Evolutionary conservation across 2,888 invertebrate species (phyloP), one percentile per base, ranked within the genome.

Genomic region (Saturnia pavonia): DNA sequence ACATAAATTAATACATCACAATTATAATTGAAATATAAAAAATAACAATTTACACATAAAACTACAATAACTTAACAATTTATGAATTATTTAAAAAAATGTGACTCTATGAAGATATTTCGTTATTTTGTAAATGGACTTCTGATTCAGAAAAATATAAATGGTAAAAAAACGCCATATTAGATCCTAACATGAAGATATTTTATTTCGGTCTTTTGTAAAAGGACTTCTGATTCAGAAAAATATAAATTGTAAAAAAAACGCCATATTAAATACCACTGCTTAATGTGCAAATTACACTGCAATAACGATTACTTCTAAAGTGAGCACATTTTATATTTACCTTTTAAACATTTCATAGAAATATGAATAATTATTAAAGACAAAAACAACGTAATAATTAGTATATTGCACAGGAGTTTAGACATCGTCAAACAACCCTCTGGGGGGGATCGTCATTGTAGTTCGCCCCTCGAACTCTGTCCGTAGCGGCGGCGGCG

Each of bases 371-470:
- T 54, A 54, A 54, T 57, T 25, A 25, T 57, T 27, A 34, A 63
- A 25, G 34, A 12, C 1, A 34, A 63, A n/a, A 19, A 70, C n/a
- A 67, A 45, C 45, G 67, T 68, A 60, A 67, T 70, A 68, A 54
- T 22, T 22, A 22, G 6, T 70, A 66, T 43, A 66, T 70, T 67
- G 45, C 42, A 68, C 60, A 27, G 2, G 25, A 11, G 3, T 72
- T 77, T 89, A 97, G 73, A 98, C 97, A 86, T 98, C 97, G 84
- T 98, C 97, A 78, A 98, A 98, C 72, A 98, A 94, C 14, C 97
- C 97, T 76, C 96, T 94, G 0, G 97, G 97, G 0, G 97, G 96
- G 73, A 95, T 95, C 0, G 96, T 96, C 78, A 96, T 94, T 75
- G 95, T 94, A 69, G 89, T 78, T 34, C 90, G 80, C 0, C 90